Base-by-base conservation (phyloP, 2,797 vertebrate genomes). In the Tokudaia muenninki region DNA sequence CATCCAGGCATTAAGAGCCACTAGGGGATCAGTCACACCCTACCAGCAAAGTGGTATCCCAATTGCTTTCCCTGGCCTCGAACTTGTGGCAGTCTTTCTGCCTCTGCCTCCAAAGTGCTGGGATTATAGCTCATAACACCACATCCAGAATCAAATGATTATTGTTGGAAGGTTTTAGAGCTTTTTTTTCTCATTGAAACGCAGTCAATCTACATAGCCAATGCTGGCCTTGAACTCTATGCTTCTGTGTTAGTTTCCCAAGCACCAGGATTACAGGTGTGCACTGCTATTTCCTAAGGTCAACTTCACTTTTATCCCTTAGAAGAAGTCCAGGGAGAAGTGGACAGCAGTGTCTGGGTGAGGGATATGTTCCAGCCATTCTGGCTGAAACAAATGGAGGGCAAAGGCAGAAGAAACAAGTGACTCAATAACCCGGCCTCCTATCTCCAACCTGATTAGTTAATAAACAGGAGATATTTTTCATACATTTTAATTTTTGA, bases 321-420 rank as follows among this genome's bases (percentile, higher is more conserved):
- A 34, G 1, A 67, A 3, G 80, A 50, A 70, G 70, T 55, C 57
- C 41, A 0, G 17, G 34, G 63, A 90, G 1, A 59, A 5, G 41
- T 26, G 24, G 52, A 70, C 13, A 37, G 26, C 59, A 70, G 84
- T 0, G 37, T 47, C 41, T 87, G 47, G n/a, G 55, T 3, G 16
- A 14, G 31, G 57, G 70, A 72, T 12, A 72, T 1, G 10, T 10
- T 87, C 59, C 90, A 37, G 55, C 72, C 72, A 2, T 26, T 94
- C 52, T 50, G 57, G 31, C 61, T 41, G 3, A 16, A 34, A 61
- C 52, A 44, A 47, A 47, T 9, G 2, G 19, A 87, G 55, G 67
- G 63, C n/a, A 75, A 93, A 88, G 84, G 81, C 63, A 87, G 59
- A 94, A 87, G 59, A 94, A 90, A 67, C 11, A 82, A 80, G 61